Conservation (phyloP, 2,888 invertebrate genomes). For the Dermolepida albohirtum region DNA sequence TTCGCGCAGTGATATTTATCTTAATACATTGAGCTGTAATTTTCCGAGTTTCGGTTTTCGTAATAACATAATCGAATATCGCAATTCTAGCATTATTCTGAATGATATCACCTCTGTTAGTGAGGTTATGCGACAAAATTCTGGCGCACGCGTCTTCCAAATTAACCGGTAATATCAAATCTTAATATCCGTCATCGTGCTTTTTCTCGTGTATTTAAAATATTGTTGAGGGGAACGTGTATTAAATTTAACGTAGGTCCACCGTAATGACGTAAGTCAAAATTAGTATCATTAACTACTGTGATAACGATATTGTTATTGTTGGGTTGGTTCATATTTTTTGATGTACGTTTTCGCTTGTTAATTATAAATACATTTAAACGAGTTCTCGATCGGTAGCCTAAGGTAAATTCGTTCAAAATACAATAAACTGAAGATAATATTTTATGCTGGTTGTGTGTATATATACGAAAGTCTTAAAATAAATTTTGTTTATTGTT, state of each 20-base stretch:
- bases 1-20: background rate
- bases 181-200: conserved; percentile 3
- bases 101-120: conserved; percentile 16
- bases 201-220: background rate
- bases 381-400: no score
- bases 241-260: background rate
- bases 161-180: conserved; percentile 20
- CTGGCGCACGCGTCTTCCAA: conserved; percentile 2
- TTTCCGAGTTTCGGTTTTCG: background rate
- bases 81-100: background rate
- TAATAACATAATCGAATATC: background rate
- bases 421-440: no score
- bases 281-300: no score
- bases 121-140: conserved; percentile 25
- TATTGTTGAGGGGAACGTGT: conserved; percentile 2
- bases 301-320: no score
- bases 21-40: background rate
- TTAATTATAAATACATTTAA: no score
- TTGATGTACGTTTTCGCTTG: no score
- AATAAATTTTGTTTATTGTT: no score
- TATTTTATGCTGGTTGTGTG: no score
- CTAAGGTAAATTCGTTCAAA: no score
- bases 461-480: no score
- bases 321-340: no score
- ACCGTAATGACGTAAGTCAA: no score